phyloP scores from a whole-genome alignment of 2,113 vertebrate species.

The Cynoglossus semilaevis region DNA sequence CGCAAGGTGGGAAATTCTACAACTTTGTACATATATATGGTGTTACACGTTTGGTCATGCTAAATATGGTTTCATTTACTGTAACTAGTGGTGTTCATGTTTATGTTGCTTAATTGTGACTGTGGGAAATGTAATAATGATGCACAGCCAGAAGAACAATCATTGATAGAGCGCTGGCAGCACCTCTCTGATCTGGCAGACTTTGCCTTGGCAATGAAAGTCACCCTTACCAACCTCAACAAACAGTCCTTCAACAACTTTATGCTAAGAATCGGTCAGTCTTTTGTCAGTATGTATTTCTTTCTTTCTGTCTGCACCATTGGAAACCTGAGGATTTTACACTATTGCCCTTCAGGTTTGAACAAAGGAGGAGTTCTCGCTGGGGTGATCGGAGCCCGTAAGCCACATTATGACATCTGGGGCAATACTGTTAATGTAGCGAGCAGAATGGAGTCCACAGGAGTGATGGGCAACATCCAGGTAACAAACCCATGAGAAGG shows the following conservation, averaged over 20 bases:
- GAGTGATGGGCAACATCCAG: conserved; percentile 97
- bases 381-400: conserved; percentile 92
- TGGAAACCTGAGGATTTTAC: background rate
- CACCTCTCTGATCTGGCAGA: conserved; percentile 91
- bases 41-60: background rate
- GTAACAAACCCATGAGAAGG: conserved; percentile 54
- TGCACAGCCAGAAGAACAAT: conserved; percentile 78
- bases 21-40: background rate
- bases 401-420: conserved; percentile 98
- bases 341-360: conserved; percentile 76
- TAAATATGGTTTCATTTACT: too few species aligned
- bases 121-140: conserved; percentile 2
- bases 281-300: background rate
- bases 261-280: conserved; percentile 94
- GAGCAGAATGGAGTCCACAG: conserved; percentile 97
- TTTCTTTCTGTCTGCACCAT: background rate
- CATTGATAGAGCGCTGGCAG: conserved; percentile 87
- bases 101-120: conserved; percentile 25
- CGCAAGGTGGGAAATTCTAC: conserved; percentile 70
- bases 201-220: conserved; percentile 95
- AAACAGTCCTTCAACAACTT: conserved; percentile 99
- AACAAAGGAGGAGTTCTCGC: conserved; percentile 94
- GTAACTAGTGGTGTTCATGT: background rate
- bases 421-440: conserved; percentile 96
- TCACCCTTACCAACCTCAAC: conserved; percentile 92